Base-by-base conservation (phyloP, 2,888 invertebrate species). In the Hirtodrosophila confusa region DNA sequence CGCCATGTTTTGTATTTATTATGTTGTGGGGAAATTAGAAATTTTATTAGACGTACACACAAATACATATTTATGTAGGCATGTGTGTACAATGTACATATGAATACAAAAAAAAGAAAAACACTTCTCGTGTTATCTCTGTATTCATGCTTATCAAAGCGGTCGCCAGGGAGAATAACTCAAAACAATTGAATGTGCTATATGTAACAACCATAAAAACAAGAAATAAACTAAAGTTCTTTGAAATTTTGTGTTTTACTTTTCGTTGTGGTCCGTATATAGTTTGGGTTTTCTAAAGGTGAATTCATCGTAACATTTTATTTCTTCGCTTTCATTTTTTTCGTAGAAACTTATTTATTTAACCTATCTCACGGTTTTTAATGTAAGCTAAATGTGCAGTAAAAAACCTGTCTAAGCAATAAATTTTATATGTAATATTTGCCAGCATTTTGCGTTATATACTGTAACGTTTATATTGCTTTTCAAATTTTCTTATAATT, bases 51-150 rank as follows among this genome's bases (percentile, higher is more conserved):
- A n/a, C n/a, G n/a, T 33, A 11, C 23, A 12, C 4, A 36, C 7
- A 27, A 3, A 10, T 9, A 2, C 8, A 50, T n/a, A 10, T 57
- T 24, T 40, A 10, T 33, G 17, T 43, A 6, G 17, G 24, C 27
- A 27, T 27, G 6, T 27, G 4, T 27, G 4, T 27, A 27, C 6
- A 27, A 6, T 27, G 6, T 27, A 27, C 6, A 27, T 27, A 27
- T 33, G 24, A 37, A 10, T 17, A 12, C n/a, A 53, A 44, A 9
- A 41, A 36, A 48, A 43, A 40, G 35, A 17, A 69, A 58, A 64
- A 17, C 17, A 43, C 39, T 71, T 24, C 29, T 75, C 29, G 11
- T 48, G 33, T 75, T 72, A 72, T 72, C 72, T 64, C 50, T 45
- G 33, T 37, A 31, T 60, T 35, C 43, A 33, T 51, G 40, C 55